Evolutionary conservation across 2,113 vertebrate species (phyloP).

Genomic region (Naja naja): DNA sequence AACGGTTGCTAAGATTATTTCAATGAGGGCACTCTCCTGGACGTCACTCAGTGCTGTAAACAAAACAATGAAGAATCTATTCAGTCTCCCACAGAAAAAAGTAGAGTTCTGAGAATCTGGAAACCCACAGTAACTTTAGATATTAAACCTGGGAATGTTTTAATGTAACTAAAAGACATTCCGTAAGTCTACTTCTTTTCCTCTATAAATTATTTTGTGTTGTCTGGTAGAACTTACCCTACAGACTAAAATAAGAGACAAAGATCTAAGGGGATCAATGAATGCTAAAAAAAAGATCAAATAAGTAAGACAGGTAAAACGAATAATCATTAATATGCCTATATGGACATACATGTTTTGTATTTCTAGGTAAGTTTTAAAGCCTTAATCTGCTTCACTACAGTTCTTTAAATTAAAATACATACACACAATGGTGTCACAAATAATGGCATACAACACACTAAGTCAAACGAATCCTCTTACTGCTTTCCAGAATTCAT

Average conservation of each 20-base stretch:
- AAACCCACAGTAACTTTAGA: not conserved
- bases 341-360: not conserved
- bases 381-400: not conserved
- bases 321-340: not conserved
- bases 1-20: constrained; percentile 80
- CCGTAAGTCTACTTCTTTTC: not conserved
- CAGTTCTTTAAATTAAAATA: not conserved
- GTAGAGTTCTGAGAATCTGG: constrained; percentile 3
- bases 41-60: constrained; percentile 69
- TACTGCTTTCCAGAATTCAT: not conserved
- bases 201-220: not conserved
- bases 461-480: not conserved
- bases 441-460: not conserved
- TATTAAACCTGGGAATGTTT: constrained; percentile 10
- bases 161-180: not conserved
- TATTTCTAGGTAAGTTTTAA: not conserved
- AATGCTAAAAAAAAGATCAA: not conserved
- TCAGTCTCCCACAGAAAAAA: constrained; percentile 38
- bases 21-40: constrained; percentile 75
- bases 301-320: not conserved
- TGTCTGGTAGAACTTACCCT: not conserved
- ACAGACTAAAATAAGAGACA: not conserved
- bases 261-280: not conserved
- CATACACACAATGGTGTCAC: not conserved
- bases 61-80: constrained; percentile 39